phyloP scores from a whole-genome alignment of 1,140 invertebrate genomes.

The Diorhabda elongata region DNA sequence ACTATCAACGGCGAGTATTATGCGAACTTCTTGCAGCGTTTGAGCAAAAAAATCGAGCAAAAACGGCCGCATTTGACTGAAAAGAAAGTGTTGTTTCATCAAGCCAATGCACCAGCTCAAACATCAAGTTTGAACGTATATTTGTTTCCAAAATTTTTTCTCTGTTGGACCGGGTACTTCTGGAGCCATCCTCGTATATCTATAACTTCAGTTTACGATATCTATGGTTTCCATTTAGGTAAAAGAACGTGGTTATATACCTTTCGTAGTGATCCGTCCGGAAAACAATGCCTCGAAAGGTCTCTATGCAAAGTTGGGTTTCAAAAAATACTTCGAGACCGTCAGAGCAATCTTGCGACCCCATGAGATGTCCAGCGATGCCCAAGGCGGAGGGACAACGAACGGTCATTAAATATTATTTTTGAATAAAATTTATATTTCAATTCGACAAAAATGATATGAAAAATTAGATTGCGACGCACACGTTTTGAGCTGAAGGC shows the following conservation, averaged over 20 bases:
- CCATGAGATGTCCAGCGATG: constrained; percentile 35
- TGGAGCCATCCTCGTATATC: too few species aligned
- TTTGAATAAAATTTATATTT: constrained; percentile 6
- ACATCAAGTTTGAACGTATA: too few species aligned
- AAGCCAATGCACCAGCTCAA: too few species aligned
- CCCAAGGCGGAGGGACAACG: constrained; percentile 38
- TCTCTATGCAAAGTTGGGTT: constrained; percentile 74
- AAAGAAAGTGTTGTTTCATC: too few species aligned
- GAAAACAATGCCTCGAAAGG: constrained; percentile 78
- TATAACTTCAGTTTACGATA: too few species aligned
- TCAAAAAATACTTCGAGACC: constrained; percentile 70
- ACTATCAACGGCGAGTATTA: too few species aligned
- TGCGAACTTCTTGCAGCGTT: too few species aligned
- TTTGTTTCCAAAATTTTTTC: too few species aligned
- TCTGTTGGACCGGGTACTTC: too few species aligned
- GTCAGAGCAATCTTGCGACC: constrained; percentile 71
- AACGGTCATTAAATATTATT: not conserved
- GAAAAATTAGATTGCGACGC: constrained; percentile 15
- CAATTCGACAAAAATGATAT: constrained; percentile 4
- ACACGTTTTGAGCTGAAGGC: constrained; percentile 14
- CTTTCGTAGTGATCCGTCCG: constrained; percentile 80
- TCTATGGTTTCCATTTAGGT: constrained; percentile 39
- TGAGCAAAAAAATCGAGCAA: too few species aligned
- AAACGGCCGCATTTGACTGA: too few species aligned
- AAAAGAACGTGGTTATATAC: constrained; percentile 68